A percentile compares a stretch with the other conserved stretches of the same genome.
Evolutionary conservation across 2,888 invertebrate species (phyloP).

Genomic region (Nycteola revayana): DNA sequence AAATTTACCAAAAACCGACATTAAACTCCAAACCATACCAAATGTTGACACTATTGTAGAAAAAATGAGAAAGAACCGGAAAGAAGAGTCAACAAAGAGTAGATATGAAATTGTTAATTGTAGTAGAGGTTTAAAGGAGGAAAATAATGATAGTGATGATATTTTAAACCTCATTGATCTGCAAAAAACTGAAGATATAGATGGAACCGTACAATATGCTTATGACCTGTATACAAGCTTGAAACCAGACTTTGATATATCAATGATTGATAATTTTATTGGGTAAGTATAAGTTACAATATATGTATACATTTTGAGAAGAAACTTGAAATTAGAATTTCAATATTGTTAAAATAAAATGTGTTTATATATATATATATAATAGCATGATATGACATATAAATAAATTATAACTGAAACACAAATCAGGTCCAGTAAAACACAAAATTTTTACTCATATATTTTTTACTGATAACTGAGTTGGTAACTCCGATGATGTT

Average conservation of each 20-base stretch:
- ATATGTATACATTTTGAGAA: no score
- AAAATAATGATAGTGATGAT: constrained; percentile 28
- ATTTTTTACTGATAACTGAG: no score
- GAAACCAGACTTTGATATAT: constrained; percentile 64
- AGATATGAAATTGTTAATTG: constrained; percentile 71
- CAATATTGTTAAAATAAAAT: no score
- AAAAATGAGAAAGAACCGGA: constrained; percentile 64
- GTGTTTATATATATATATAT: no score
- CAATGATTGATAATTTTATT: constrained; percentile 66
- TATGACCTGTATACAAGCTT: constrained; percentile 70
- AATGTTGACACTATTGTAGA: constrained; percentile 61
- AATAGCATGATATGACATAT: no score
- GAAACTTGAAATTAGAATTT: no score
- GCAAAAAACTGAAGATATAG: constrained; percentile 44
- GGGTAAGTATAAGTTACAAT: constrained; percentile 54
- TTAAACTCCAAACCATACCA: constrained; percentile 49
- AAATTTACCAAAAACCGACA: constrained; percentile 49
- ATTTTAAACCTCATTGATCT: constrained; percentile 62
- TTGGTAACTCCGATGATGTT: no score
- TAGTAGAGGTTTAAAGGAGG: constrained; percentile 57
- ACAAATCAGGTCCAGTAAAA: no score
- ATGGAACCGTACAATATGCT: constrained; percentile 53
- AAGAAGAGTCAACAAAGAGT: constrained; percentile 52
- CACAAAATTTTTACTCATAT: no score
- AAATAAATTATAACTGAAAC: no score